phyloP scores from a whole-genome alignment of 2,113 vertebrate species.

The Morone saxatilis region DNA sequence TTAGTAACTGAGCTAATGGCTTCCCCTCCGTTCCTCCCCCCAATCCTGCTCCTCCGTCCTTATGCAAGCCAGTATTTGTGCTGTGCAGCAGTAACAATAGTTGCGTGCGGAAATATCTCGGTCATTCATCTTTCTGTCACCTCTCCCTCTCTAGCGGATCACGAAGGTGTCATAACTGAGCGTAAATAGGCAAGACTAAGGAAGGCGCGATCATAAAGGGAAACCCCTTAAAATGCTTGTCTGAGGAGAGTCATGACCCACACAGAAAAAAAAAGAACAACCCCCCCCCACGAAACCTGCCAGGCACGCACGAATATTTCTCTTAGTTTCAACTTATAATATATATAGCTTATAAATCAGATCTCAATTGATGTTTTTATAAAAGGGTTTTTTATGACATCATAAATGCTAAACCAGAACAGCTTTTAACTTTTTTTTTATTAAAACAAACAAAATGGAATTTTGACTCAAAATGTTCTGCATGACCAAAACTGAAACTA shows the following conservation, averaged over 20 bases:
- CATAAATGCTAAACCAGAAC: too few relatives aligned
- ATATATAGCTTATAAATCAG: not conserved
- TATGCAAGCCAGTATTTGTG: constrained; percentile 60
- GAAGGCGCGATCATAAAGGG: constrained; percentile 45
- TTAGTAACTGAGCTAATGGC: constrained; percentile 82
- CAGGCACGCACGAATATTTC: constrained; percentile 16
- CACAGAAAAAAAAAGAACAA: constrained; percentile 12
- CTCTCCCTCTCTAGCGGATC: constrained; percentile 70
- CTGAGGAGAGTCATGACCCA: constrained; percentile 53
- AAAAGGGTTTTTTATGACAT: not conserved
- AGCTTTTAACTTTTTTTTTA: too few relatives aligned
- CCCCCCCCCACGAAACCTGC: not conserved
- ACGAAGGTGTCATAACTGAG: constrained; percentile 77
- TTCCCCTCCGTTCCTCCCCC: constrained; percentile 37
- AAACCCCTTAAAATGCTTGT: constrained; percentile 38
- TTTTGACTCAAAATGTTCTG: not conserved
- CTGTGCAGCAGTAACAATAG: constrained; percentile 80
- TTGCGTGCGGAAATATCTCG: constrained; percentile 85
- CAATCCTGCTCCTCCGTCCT: constrained; percentile 42
- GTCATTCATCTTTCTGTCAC: constrained; percentile 86
- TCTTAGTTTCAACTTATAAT: not conserved
- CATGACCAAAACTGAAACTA: not conserved
- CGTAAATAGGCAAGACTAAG: constrained; percentile 46
- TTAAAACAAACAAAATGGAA: not conserved
- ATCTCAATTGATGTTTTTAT: not conserved